Evolutionary conservation across 2,888 invertebrate genomes (phyloP), one percentile per base, ranked within the genome.

Genomic region (Torymus tubicola): DNA sequence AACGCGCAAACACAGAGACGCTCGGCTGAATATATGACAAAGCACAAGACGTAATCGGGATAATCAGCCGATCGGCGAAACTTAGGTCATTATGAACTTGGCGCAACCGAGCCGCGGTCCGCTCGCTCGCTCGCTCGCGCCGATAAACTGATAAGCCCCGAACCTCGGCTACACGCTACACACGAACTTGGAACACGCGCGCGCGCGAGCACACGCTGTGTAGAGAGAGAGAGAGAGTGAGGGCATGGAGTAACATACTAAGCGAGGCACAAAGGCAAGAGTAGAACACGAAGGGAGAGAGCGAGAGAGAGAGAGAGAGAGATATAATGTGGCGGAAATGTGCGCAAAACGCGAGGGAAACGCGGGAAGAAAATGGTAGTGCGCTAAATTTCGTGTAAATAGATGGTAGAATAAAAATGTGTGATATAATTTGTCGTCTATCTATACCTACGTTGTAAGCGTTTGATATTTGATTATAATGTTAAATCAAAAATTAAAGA

Each of bases 131-230:
- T 21, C 21, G 21, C 21, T 21, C 21, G 42, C 53, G 64, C 55
- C 76, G 81, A 82, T 80, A 76, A 83, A 80, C 81, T 65, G 83
- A 83, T 83, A 83, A 83, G 82, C 69, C 65, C 57, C 78, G 69
- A 65, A 24, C 31, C 68, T 64, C 58, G 57, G 52, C 63, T 57
- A 24, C 5, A 70, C 24, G 24, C 57, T 65, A 67, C 76, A 52
- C 57, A 53, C 64, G 77, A 60, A 72, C 61, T 68, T 69, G 69
- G 42, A 42, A 42, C 42, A 8, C 42, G 42, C 42, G 42, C 42
- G 42, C 5, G 31, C 42, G 10, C n/a, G n/a, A n/a, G n/a, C n/a
- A n/a, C n/a, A n/a, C 31, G 31, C 31, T 3, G 42, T 8, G 10
- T 42, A 31, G 31, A 31, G 42, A 69, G 31, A 21, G 53, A 21